A percentile compares a stretch with the other conserved stretches of the same genome.
These are phyloP conservation scores for Caenorhabditis drosophilae DNA, from an alignment of 2,888 invertebrate genomes.

Conservation along the genomic window DNA sequence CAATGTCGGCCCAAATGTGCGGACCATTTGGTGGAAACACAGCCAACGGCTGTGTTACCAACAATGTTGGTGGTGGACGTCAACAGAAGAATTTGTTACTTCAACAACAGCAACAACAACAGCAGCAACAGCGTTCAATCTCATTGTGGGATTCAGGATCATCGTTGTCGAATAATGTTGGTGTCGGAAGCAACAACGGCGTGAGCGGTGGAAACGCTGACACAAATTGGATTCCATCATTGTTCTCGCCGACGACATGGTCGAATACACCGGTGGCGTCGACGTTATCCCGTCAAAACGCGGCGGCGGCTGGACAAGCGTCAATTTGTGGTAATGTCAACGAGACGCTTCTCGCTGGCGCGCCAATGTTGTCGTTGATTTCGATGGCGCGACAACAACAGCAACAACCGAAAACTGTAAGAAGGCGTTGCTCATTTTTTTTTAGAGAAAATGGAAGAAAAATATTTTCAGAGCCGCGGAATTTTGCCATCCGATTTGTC, in stretches of 20 bases:
- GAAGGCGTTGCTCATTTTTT: background rate
- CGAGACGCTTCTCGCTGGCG: background rate
- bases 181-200: background rate
- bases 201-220: background rate
- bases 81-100: constrained; percentile 1
- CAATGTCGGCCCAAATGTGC: constrained; percentile 35
- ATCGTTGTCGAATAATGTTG: constrained; percentile 11
- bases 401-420: too few species aligned
- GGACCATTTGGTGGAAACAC: constrained; percentile 9
- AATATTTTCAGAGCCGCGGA: background rate
- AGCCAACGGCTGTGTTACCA: background rate
- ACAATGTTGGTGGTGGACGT: constrained; percentile 7
- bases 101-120: constrained; percentile 13
- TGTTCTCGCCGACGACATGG: constrained; percentile 43
- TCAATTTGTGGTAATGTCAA: background rate
- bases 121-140: constrained; percentile 15
- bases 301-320: background rate
- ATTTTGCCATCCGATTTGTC: background rate
- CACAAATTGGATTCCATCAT: constrained; percentile 42
- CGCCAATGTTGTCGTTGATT: background rate
- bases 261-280: constrained; percentile 8
- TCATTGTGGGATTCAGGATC: constrained; percentile 26
- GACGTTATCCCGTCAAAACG: background rate
- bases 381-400: background rate
- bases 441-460: background rate